Conservation (phyloP, 2,888 invertebrate genomes). For the Tenthredo notha region DNA sequence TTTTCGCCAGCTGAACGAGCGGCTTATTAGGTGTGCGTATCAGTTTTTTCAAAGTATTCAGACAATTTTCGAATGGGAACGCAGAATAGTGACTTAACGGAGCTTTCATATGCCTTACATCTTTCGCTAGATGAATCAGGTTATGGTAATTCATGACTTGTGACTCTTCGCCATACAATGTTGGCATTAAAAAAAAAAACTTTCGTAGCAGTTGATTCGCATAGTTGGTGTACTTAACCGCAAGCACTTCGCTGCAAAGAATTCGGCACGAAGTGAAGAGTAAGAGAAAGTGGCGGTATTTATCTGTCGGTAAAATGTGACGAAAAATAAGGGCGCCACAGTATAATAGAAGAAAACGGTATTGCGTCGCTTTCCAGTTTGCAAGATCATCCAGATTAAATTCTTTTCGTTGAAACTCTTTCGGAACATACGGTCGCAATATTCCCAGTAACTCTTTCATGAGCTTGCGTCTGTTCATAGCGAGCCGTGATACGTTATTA, state of each 20-base stretch:
- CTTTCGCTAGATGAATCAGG: slow-evolving; percentile 48
- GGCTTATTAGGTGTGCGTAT: slow-evolving; percentile 52
- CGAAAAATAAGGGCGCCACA: slow-evolving; percentile 42
- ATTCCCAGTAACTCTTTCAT: neutral
- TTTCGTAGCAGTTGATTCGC: slow-evolving; percentile 50
- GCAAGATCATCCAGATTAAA: neutral
- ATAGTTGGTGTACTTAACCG: slow-evolving; percentile 35
- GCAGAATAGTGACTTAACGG: slow-evolving; percentile 55
- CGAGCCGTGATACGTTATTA: neutral
- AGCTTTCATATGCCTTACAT: slow-evolving; percentile 56
- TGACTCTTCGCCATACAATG: slow-evolving; percentile 51
- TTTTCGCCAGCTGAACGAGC: slow-evolving; percentile 31
- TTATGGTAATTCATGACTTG: slow-evolving; percentile 54
- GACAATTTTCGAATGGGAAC: slow-evolving; percentile 57
- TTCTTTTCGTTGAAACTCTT: slow-evolving; percentile 11
- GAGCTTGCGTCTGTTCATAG: neutral
- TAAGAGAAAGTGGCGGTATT: slow-evolving; percentile 56
- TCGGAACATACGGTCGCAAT: neutral
- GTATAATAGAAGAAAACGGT: neutral
- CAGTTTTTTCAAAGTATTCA: slow-evolving; percentile 54
- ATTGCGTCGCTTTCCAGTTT: slow-evolving; percentile 31
- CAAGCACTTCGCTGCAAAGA: slow-evolving; percentile 46
- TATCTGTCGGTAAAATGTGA: slow-evolving; percentile 28
- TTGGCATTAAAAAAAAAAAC: slow-evolving; percentile 55
- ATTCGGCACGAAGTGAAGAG: slow-evolving; percentile 54